Evolutionary conservation across 2,888 invertebrate species (phyloP).

Genomic region (Palloptera scutellata): DNA sequence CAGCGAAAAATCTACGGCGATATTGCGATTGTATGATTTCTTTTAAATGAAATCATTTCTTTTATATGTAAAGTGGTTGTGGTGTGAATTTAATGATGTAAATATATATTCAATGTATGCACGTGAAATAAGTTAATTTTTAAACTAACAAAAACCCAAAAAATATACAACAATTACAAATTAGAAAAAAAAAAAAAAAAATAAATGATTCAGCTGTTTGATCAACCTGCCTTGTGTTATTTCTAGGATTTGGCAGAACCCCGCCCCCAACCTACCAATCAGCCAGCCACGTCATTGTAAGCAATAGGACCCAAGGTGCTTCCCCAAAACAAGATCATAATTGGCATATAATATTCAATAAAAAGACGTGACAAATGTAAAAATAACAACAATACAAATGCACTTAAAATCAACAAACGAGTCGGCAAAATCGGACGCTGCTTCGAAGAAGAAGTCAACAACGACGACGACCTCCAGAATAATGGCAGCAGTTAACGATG

Average conservation of each 20-base stretch:
- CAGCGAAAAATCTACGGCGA: too few relatives aligned
- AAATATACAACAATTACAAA: background rate
- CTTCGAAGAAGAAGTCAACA: background rate
- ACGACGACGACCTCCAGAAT: too few relatives aligned
- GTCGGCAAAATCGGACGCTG: background rate
- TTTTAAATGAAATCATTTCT: background rate
- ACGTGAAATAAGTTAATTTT: background rate
- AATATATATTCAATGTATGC: background rate
- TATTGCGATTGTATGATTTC: too few relatives aligned
- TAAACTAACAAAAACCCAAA: conserved; percentile 2
- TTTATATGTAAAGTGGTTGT: conserved; percentile 17
- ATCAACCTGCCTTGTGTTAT: conserved; percentile 25
- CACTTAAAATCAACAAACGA: conserved; percentile 21
- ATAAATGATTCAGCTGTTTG: background rate
- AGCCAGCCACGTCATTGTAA: too few relatives aligned
- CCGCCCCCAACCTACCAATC: background rate
- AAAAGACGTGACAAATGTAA: background rate
- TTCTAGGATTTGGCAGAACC: conserved; percentile 19
- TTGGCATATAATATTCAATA: background rate
- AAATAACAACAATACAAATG: conserved; percentile 19
- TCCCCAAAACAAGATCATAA: too few relatives aligned
- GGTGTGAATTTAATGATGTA: conserved; percentile 10
- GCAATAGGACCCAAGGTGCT: too few relatives aligned
- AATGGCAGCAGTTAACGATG: background rate
- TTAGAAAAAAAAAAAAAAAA: background rate